Evolutionary conservation across 2,888 invertebrate species (phyloP), one percentile per base, ranked within the genome.

Genomic region (Dolichopus griseipennis): DNA sequence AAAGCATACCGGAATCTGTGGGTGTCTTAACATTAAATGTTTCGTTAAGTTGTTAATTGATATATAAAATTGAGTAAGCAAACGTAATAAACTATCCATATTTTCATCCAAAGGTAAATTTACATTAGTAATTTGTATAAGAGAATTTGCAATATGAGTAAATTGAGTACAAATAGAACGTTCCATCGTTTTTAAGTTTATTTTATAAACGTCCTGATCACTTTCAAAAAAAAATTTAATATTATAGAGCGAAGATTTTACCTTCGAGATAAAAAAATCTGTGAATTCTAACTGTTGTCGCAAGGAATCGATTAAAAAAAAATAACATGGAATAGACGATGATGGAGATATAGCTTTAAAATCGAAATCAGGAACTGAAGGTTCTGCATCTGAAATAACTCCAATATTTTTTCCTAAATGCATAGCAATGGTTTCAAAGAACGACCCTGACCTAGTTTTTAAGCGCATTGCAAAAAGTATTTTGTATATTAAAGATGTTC

Each of bases 151-250:
- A 12, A 86, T 78, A 41, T 85, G 83, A 61, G 84, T 84, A 63
- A 87, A 74, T 71, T 87, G 86, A n/a, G 83, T 83, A 72, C 85
- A 86, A 34, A 87, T 78, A 18, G 83, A 84, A 64, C 84, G 81
- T 75, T 87, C 87, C 73, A 84, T 83, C 0, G 78, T 77, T 73
- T 83, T 84, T 64, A 86, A 75, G 70, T 80, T 78, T 65, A 84
- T 83, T 65, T 80, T 73, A 68, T 76, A 77, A 75, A 82, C 82
- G 69, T 83, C 81, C 1, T 81, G 78, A 71, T 83, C 80, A 1
- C 78, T 78, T 67, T 84, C 82, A 1, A 82, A 75, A 61, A 82
- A 80, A 70, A 84, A 81, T 72, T 83, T 80, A 43, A 79, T 76
- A 67, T 81, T 80, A 69, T 80, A 82, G 61, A 79, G 77, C 12